Evolutionary conservation across 2,797 vertebrate species (phyloP).

Genomic region (Perodicticus potto): DNA sequence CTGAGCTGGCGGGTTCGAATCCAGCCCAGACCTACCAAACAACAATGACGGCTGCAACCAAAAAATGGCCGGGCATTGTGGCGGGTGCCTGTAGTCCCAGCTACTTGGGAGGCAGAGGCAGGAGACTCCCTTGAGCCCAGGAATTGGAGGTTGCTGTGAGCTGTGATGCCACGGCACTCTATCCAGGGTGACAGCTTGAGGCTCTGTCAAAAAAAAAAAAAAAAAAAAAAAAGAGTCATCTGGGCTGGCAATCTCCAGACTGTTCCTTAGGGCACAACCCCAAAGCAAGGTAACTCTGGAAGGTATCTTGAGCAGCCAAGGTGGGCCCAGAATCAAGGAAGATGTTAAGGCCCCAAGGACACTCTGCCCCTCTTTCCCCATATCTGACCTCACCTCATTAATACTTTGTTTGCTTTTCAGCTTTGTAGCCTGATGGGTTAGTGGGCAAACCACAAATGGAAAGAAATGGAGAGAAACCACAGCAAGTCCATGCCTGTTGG

Average conservation of each 20-base stretch:
- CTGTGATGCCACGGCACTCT: no score
- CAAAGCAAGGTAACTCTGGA: constrained; percentile 78
- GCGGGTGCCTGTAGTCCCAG: no score
- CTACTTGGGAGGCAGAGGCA: no score
- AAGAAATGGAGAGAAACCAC: constrained; percentile 82
- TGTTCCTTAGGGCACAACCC: constrained; percentile 3
- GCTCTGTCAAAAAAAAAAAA: not conserved
- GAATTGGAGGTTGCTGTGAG: no score
- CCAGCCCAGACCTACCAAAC: no score
- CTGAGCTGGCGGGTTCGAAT: no score
- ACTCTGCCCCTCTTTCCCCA: constrained; percentile 73
- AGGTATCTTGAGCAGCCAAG: constrained; percentile 78
- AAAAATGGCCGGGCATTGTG: no score
- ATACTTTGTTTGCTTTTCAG: constrained; percentile 81
- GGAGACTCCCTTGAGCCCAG: no score
- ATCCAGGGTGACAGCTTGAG: no score
- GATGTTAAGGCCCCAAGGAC: constrained; percentile 80
- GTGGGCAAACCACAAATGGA: constrained; percentile 83
- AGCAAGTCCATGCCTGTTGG: constrained; percentile 52
- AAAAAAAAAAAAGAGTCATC: constrained; percentile 74
- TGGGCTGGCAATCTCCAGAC: constrained; percentile 9
- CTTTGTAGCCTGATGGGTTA: constrained; percentile 67
- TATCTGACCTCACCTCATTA: constrained; percentile 46
- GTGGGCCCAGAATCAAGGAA: constrained; percentile 82
- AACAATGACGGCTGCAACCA: no score